Evolutionary conservation across 2,797 vertebrate species (phyloP).

Genomic region (Syngnathus rostellatus): DNA sequence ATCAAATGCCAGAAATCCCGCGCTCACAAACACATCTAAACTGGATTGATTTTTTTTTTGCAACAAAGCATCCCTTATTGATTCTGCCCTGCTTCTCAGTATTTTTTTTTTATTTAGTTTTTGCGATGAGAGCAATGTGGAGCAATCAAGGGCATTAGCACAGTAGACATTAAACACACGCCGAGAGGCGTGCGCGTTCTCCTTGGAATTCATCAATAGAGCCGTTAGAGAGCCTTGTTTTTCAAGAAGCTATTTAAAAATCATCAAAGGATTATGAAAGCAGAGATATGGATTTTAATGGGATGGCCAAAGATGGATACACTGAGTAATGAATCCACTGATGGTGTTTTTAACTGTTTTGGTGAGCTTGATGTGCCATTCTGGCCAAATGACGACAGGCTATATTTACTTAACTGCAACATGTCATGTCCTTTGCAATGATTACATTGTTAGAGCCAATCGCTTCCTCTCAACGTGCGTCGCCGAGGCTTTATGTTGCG

Average conservation of each 20-base stretch:
- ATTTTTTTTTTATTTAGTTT: slow-evolving; percentile 26
- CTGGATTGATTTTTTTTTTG: slow-evolving; percentile 59
- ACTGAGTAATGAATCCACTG: background rate
- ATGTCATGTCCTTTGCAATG: slow-evolving; percentile 62
- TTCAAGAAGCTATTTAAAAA: slow-evolving; percentile 15
- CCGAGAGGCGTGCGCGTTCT: background rate
- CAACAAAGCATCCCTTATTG: slow-evolving; percentile 68
- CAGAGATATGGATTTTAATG: slow-evolving; percentile 20
- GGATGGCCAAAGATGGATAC: background rate
- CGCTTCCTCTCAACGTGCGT: slow-evolving; percentile 58
- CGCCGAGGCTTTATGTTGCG: slow-evolving; percentile 39
- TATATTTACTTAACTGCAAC: slow-evolving; percentile 4
- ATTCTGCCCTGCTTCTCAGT: slow-evolving; percentile 39
- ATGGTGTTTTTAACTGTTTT: background rate
- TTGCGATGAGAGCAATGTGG: slow-evolving; percentile 52
- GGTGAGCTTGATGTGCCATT: no score
- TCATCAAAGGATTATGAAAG: background rate
- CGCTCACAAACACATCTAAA: slow-evolving; percentile 28
- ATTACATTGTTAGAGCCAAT: slow-evolving; percentile 52
- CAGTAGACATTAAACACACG: slow-evolving; percentile 27
- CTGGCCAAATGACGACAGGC: background rate
- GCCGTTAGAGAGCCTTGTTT: slow-evolving; percentile 15
- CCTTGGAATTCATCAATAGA: slow-evolving; percentile 45
- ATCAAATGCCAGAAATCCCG: slow-evolving; percentile 18
- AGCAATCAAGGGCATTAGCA: slow-evolving; percentile 62